phyloP scores from a whole-genome alignment of 92 coral and sea anemone genomes.

The Ricordea florida region DNA sequence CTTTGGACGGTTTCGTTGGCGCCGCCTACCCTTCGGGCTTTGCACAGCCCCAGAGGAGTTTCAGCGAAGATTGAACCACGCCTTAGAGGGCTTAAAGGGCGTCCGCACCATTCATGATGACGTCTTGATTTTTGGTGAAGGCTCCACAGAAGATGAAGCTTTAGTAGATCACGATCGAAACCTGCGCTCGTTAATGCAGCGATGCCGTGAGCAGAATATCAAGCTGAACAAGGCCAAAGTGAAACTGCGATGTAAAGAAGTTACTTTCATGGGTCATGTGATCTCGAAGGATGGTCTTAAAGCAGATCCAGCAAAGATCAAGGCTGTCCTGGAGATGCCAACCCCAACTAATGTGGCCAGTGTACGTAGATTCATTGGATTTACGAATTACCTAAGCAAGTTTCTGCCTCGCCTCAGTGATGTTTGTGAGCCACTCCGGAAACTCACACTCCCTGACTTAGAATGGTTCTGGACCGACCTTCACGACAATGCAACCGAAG shows the following conservation, averaged over 20 bases:
- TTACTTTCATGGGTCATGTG: background rate
- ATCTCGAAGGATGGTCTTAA: background rate
- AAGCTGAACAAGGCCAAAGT: background rate
- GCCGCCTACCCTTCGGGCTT: background rate
- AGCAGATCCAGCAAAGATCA: background rate
- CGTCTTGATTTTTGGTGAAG: background rate
- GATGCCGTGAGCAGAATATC: background rate
- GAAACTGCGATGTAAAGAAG: background rate
- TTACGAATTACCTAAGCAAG: no score
- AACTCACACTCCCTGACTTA: background rate
- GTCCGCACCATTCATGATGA: background rate
- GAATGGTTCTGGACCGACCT: slow-evolving; percentile 34
- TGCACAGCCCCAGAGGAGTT: background rate
- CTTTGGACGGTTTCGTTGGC: slow-evolving; percentile 1
- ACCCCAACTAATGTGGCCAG: no score
- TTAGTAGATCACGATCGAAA: background rate
- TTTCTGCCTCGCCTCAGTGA: background rate
- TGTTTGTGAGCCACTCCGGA: background rate
- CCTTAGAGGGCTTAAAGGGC: background rate
- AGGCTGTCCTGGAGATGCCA: no score
- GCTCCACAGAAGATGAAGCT: background rate
- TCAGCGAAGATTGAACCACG: background rate
- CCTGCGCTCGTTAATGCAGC: background rate
- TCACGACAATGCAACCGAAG: background rate
- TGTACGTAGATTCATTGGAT: no score